A percentile compares a stretch with the other conserved stretches of the same genome.
Evolutionary conservation across 2,113 vertebrate species (phyloP).

Genomic region (Microcebus murinus): DNA sequence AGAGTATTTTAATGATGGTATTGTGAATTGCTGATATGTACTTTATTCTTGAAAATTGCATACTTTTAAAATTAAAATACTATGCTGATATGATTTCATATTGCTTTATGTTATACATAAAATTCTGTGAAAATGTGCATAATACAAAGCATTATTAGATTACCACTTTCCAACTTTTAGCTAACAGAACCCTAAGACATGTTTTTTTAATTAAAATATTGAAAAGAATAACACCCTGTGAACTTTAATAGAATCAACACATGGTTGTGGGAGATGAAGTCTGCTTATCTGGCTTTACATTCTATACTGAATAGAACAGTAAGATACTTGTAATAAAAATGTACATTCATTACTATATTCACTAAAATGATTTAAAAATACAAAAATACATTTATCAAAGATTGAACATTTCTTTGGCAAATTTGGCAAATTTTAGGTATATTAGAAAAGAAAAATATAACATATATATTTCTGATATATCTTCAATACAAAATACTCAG

Average conservation of each 20-base stretch:
- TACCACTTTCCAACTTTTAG: not conserved
- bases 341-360: not conserved
- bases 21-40: not conserved
- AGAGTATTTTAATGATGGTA: not conserved
- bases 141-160: not conserved
- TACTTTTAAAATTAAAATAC: slow-evolving; percentile 57
- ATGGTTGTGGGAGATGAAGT: slow-evolving; percentile 35
- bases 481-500: not conserved
- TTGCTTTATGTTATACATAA: slow-evolving; percentile 50
- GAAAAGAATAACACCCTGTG: slow-evolving; percentile 13
- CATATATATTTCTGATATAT: not conserved
- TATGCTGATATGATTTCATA: slow-evolving; percentile 25
- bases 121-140: not conserved
- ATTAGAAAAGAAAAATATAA: not conserved
- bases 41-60: slow-evolving; percentile 29
- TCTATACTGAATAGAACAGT: not conserved
- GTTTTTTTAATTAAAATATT: slow-evolving; percentile 45
- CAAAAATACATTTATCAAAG: not conserved
- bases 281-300: not conserved
- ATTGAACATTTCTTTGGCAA: not conserved
- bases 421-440: not conserved
- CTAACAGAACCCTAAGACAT: slow-evolving; percentile 38
- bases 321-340: not conserved
- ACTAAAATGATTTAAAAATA: not conserved
- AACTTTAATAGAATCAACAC: slow-evolving; percentile 48